Evolutionary conservation across 1,140 invertebrate genomes (phyloP), one percentile per base, ranked within the genome.

Genomic region (Ectropis grisescens): DNA sequence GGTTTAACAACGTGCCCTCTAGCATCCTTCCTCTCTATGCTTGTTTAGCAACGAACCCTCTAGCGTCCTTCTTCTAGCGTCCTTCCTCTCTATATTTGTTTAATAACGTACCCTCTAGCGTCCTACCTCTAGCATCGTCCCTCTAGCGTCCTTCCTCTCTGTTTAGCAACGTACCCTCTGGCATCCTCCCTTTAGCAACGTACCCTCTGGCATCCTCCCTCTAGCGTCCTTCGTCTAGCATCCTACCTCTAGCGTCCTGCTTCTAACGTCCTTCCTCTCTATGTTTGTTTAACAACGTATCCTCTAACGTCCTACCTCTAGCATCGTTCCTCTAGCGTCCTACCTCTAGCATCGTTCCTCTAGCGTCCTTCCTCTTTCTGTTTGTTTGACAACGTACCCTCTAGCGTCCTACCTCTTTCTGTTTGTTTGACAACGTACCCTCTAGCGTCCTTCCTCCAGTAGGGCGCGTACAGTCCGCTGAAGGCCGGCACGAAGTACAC

Each of bases 401-500:
- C 95, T 86, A 2, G 96, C 96, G 84, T 97, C 93, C 57, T 93
- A n/a, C n/a, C n/a, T n/a, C n/a, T n/a, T n/a, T n/a, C n/a, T n/a
- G n/a, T n/a, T n/a, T n/a, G n/a, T n/a, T n/a, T n/a, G n/a, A n/a
- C n/a, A n/a, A 89, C 66, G 62, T 50, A 92, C 90, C 95, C 95
- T 75, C 95, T 86, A 2, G 96, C 96, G 84, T 97, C 93, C 57
- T 93, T 90, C 51, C 91, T 85, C 96, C 96, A 98, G 71, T 98
- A 95, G 0, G 98, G 97, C 26, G 97, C 97, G 71, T 96, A 98
- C 0, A 99, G 79, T 1, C 97, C 98, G 36, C 91, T 92, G 70
- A 99, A 97, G 4, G 93, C 94, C 0, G 97, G 97, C 6, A 98
- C 97, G 78, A 98, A 98, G 67, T 94, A 96, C 39, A 98, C 91